phyloP scores from a whole-genome alignment of 2,113 vertebrate genomes.

The Guaruba guarouba region DNA sequence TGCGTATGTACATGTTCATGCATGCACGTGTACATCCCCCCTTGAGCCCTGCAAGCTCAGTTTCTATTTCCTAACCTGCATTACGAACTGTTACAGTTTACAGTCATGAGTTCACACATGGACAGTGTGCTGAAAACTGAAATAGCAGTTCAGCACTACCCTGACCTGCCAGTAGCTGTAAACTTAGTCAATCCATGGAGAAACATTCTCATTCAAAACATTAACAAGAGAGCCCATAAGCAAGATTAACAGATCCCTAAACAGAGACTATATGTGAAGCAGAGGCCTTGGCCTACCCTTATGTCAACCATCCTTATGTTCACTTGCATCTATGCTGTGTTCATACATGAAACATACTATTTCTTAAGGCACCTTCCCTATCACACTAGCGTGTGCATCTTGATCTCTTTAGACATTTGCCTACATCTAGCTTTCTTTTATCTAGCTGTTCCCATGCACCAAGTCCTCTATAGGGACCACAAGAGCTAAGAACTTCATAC shows the following conservation, averaged over 20 bases:
- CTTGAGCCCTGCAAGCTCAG: background rate
- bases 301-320: background rate
- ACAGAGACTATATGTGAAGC: background rate
- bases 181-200: background rate
- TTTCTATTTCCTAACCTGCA: background rate
- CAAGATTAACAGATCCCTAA: background rate
- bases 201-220: background rate
- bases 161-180: background rate
- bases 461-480: background rate
- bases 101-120: background rate
- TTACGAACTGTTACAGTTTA: background rate
- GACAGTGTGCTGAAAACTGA: background rate
- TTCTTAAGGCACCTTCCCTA: background rate
- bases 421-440: background rate
- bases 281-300: background rate
- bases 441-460: background rate
- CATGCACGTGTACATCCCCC: background rate
- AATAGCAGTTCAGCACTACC: background rate
- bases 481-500: background rate
- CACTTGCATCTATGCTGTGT: background rate
- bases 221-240: background rate
- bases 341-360: background rate
- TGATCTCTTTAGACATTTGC: background rate
- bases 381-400: background rate
- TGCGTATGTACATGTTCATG: accelerated